phyloP scores from a whole-genome alignment of 92 coral and sea anemone genomes.

The Umimayanthus kanabou region DNA sequence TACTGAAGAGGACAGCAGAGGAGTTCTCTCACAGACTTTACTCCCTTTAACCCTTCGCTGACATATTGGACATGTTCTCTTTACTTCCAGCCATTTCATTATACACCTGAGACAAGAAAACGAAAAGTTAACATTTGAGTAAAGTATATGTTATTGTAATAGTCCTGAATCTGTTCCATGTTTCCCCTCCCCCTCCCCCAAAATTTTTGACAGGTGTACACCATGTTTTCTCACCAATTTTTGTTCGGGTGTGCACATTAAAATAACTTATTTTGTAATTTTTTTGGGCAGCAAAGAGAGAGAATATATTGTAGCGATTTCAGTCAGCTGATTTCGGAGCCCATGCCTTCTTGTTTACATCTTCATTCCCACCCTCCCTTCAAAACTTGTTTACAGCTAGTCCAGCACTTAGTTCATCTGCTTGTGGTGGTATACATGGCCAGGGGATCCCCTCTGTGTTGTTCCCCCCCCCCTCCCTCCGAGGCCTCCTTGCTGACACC shows the following conservation, averaged over 20 bases:
- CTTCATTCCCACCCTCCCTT: too few species aligned
- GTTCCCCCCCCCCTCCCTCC: neutral
- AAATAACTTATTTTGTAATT: too few species aligned
- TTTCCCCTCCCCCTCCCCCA: too few species aligned
- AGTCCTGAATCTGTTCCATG: too few species aligned
- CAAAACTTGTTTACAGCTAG: neutral
- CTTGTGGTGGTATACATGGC: neutral
- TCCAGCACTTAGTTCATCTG: neutral
- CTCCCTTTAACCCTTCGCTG: constrained; percentile 53
- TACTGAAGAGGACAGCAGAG: constrained; percentile 45
- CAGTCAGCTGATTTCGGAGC: neutral
- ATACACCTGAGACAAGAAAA: constrained; percentile 60
- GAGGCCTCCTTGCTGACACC: too few species aligned
- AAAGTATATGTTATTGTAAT: neutral
- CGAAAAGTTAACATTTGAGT: neutral
- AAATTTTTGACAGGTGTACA: too few species aligned
- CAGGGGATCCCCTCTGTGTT: neutral
- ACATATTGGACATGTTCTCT: constrained; percentile 79
- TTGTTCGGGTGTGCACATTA: too few species aligned
- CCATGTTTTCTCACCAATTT: too few species aligned
- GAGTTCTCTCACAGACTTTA: constrained; percentile 66
- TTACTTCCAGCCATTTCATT: constrained; percentile 85
- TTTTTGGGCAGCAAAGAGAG: too few species aligned
- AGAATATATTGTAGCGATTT: neutral
- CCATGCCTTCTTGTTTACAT: too few species aligned